These are phyloP conservation scores for Stramonita haemastoma DNA, from an alignment of 2,888 invertebrate genomes.

Conservation along the genomic window DNA sequence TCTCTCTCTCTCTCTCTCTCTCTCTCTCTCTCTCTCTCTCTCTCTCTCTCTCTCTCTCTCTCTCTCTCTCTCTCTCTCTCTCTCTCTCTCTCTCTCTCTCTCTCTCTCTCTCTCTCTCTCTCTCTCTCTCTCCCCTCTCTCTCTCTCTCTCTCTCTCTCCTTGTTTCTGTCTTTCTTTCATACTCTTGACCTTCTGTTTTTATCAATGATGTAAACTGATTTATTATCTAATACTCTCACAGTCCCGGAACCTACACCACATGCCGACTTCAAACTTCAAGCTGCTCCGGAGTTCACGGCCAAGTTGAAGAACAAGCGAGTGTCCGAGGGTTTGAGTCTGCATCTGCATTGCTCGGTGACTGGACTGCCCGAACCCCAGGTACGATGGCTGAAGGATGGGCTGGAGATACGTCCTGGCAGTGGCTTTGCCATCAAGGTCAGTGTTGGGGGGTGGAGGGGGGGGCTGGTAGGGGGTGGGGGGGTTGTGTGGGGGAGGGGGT, in stretches of 20 bases:
- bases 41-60: not conserved
- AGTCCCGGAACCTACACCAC: constrained; percentile 10
- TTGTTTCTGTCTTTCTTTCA: not conserved
- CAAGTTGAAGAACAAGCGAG: constrained; percentile 64
- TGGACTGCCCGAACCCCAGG: constrained; percentile 82
- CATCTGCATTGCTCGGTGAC: constrained; percentile 87
- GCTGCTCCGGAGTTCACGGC: constrained; percentile 68
- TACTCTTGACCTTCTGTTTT: not conserved
- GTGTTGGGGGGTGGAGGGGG: not conserved
- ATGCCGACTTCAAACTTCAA: constrained; percentile 52
- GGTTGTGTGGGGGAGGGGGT: not conserved
- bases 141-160: not conserved
- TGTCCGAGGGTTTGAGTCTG: constrained; percentile 66
- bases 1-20: not conserved
- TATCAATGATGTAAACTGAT: no score
- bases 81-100: not conserved
- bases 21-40: not conserved
- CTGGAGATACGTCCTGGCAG: constrained; percentile 61
- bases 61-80: not conserved
- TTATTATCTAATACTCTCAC: not conserved
- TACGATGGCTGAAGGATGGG: constrained; percentile 92
- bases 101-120: not conserved
- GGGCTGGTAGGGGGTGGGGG: not conserved
- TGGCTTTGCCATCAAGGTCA: constrained; percentile 63
- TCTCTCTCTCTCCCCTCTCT: not conserved